A percentile compares a stretch with the other conserved stretches of the same genome.
These are phyloP conservation scores for Steinernema khuongi DNA, from an alignment of 1,140 invertebrate species.

Conservation along the genomic window DNA sequence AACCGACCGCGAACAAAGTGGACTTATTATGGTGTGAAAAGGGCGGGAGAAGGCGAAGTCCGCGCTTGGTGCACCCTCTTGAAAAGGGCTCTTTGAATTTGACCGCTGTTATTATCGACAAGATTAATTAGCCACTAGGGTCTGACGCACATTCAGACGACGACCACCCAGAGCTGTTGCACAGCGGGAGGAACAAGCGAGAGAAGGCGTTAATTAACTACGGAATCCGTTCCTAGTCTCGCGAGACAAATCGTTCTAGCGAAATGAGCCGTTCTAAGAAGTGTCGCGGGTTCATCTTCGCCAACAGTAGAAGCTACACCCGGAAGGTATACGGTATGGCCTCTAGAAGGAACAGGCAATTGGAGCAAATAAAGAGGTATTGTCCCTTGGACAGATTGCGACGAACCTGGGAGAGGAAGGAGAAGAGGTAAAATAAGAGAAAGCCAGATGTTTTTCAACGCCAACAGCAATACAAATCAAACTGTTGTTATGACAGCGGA, in stretches of 20 bases:
- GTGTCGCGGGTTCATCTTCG: too few species aligned
- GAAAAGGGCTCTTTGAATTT: neutral
- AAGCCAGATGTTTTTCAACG: neutral
- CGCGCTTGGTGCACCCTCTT: neutral
- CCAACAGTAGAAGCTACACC: too few species aligned
- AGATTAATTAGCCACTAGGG: conserved; percentile 11
- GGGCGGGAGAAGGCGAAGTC: neutral
- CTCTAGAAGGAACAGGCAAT: too few species aligned
- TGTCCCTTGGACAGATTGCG: too few species aligned
- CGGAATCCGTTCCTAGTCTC: too few species aligned
- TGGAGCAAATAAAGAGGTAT: too few species aligned
- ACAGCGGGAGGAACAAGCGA: too few species aligned
- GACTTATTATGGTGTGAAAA: conserved; percentile 2
- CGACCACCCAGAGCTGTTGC: neutral
- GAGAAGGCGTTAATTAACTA: too few species aligned
- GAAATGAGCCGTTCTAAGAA: too few species aligned
- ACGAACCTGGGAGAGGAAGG: neutral
- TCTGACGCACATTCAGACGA: neutral
- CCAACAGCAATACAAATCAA: neutral
- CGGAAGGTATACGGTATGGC: too few species aligned
- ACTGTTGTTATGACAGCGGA: conserved; percentile 12
- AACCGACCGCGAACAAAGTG: neutral
- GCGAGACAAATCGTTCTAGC: too few species aligned
- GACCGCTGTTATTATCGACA: conserved; percentile 13
- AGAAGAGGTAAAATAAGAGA: neutral